Evolutionary conservation across 2,113 vertebrate species (phyloP).

Genomic region (Microcebus griseorufus): DNA sequence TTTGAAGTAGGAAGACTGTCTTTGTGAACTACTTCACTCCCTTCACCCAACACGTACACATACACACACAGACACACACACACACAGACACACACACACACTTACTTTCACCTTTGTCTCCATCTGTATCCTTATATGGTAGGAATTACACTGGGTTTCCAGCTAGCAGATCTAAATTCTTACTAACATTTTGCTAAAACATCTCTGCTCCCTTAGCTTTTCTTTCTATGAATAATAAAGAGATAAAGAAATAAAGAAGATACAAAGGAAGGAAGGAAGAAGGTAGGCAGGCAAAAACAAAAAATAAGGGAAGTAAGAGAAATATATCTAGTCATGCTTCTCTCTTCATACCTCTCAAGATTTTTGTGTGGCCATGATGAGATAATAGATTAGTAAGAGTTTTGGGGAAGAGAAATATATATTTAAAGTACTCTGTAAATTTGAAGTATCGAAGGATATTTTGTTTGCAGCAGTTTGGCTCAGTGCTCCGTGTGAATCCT

Average conservation of each 20-base stretch:
- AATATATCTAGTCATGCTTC: neutral
- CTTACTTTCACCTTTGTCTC: neutral
- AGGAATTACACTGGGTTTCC: neutral
- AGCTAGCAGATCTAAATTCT: neutral
- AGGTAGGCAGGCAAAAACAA: neutral
- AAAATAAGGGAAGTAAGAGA: neutral
- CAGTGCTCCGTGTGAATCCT: neutral
- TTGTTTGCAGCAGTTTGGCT: neutral
- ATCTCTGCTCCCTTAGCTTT: neutral
- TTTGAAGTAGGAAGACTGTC: neutral
- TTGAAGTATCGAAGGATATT: neutral
- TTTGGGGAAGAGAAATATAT: neutral
- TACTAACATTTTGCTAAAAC: neutral
- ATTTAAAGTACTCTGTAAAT: neutral
- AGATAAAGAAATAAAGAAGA: neutral
- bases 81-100: neutral
- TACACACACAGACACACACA: no score
- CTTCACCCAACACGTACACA: neutral
- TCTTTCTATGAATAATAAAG: neutral
- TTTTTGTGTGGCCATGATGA: neutral
- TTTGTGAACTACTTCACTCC: neutral
- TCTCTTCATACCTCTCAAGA: neutral
- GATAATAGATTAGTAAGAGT: neutral
- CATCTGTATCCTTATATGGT: neutral
- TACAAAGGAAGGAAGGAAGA: neutral